These are phyloP conservation scores for Chiroxiphia lanceolata DNA, from an alignment of 2,797 vertebrate genomes.

Conservation along the genomic window DNA sequence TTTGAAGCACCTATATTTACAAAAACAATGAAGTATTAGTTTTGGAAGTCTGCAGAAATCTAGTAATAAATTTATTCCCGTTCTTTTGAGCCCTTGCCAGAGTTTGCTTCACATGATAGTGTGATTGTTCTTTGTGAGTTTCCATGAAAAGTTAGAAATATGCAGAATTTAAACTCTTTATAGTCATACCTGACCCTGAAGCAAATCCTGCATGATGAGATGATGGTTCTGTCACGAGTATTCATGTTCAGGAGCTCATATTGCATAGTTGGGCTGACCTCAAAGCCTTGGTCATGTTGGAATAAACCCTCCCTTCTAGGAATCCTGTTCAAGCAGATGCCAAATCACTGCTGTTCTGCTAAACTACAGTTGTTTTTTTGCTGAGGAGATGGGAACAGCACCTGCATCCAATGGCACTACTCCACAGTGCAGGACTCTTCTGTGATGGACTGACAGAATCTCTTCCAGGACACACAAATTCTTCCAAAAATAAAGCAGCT, in stretches of 20 bases:
- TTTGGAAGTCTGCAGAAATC: background rate
- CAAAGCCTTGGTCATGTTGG: background rate
- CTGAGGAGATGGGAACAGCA: background rate
- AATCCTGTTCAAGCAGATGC: background rate
- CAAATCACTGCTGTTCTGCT: background rate
- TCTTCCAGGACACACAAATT: background rate
- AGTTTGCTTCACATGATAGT: background rate
- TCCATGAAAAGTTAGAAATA: background rate
- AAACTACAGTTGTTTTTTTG: background rate
- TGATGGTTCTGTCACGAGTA: background rate
- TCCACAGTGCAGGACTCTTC: background rate
- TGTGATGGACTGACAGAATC: background rate
- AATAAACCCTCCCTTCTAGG: background rate
- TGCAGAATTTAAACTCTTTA: background rate
- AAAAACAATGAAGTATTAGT: background rate
- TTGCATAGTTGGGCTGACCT: background rate
- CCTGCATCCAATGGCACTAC: fast-evolving
- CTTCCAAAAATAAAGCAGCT: background rate
- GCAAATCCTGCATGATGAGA: background rate
- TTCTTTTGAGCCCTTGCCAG: background rate
- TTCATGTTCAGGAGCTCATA: background rate
- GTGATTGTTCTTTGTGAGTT: background rate
- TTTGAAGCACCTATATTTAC: background rate
- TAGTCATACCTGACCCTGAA: background rate
- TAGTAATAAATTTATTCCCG: background rate